These are phyloP conservation scores for Acanthurus leucopareius DNA, from an alignment of 2,797 vertebrate genomes.

Conservation along the genomic window DNA sequence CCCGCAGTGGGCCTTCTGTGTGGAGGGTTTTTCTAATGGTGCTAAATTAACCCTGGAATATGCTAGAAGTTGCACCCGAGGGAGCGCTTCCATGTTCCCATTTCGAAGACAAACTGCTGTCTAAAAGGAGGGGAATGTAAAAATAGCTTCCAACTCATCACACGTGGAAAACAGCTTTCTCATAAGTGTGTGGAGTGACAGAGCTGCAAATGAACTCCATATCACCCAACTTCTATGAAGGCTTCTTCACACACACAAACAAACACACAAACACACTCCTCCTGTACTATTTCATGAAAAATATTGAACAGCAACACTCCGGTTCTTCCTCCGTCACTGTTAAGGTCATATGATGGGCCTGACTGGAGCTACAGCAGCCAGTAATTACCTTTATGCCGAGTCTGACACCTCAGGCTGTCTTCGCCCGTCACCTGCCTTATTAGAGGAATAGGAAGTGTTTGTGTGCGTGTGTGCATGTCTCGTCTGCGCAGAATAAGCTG, in stretches of 20 bases:
- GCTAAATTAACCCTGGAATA: conserved; percentile 77
- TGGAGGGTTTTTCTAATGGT: conserved; percentile 68
- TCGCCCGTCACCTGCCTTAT: conserved; percentile 62
- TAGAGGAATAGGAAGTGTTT: conserved; percentile 38
- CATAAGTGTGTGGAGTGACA: conserved; percentile 10
- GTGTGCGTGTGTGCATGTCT: conserved; percentile 28
- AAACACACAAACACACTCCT: not conserved
- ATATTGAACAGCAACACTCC: conserved; percentile 18
- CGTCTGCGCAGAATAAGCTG: conserved; percentile 46
- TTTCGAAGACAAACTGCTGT: conserved; percentile 49
- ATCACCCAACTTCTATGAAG: conserved; percentile 4
- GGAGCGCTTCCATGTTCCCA: conserved; percentile 50
- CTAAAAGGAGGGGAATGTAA: conserved; percentile 33
- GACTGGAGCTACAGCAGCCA: conserved; percentile 42
- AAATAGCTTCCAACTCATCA: conserved; percentile 62
- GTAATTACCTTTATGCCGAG: conserved; percentile 35
- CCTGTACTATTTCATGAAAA: conserved; percentile 25
- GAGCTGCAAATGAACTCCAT: conserved; percentile 20
- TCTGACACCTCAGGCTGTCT: conserved; percentile 41
- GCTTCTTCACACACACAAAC: conserved; percentile 1
- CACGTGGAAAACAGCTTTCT: conserved; percentile 53
- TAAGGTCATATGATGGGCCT: conserved; percentile 16
- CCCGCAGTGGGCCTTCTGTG: conserved; percentile 29
- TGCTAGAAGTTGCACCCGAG: conserved; percentile 52
- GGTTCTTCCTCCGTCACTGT: conserved; percentile 19